These are phyloP conservation scores for Tapirus terrestris DNA, from an alignment of 2,113 vertebrate species.

Conservation along the genomic window DNA sequence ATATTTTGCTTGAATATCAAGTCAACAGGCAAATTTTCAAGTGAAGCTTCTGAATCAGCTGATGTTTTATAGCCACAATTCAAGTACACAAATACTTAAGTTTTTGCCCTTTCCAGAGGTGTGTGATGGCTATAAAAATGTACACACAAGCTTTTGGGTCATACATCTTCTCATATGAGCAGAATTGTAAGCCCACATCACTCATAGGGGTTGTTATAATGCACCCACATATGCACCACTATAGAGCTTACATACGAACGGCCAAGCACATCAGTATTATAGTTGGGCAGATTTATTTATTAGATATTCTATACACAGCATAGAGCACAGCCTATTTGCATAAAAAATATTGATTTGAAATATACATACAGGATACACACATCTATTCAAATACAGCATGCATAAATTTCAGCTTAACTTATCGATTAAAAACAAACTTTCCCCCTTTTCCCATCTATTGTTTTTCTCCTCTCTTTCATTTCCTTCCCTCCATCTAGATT, in stretches of 20 bases:
- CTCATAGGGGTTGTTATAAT: not conserved
- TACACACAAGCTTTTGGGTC: not conserved
- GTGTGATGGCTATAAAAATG: conserved; percentile 20
- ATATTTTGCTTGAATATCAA: not conserved
- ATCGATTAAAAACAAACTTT: conserved; percentile 43
- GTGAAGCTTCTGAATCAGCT: not conserved
- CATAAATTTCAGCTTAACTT: conserved; percentile 33
- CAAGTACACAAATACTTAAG: not conserved
- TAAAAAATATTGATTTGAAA: conserved; percentile 41
- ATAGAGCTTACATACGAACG: not conserved
- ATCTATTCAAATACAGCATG: not conserved
- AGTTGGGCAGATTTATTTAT: not conserved
- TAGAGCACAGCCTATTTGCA: not conserved
- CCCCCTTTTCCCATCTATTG: not conserved
- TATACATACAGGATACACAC: not conserved
- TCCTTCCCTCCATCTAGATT: conserved; percentile 13
- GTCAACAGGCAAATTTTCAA: conserved; percentile 29
- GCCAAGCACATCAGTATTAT: not conserved
- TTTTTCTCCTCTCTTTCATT: not conserved
- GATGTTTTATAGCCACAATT: conserved; percentile 33
- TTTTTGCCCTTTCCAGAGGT: not conserved
- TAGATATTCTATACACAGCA: not conserved
- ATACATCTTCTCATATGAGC: not conserved
- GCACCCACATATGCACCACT: not conserved
- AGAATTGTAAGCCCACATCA: not conserved